Evolutionary conservation across 2,888 invertebrate species (phyloP).

Genomic region (Hirudinaria manillensis): DNA sequence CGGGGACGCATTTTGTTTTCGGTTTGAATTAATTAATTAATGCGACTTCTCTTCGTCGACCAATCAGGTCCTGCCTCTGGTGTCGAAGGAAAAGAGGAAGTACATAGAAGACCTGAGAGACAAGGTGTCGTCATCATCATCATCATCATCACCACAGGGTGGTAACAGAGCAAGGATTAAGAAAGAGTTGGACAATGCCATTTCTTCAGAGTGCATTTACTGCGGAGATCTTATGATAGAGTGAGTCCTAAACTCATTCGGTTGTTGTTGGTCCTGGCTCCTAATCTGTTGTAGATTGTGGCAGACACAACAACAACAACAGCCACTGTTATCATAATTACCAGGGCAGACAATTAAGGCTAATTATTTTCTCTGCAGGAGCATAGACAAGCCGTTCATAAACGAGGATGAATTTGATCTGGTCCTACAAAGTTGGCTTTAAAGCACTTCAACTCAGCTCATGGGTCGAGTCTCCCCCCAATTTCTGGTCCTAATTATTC

Average conservation of each 20-base stretch:
- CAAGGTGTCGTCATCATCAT: conserved; percentile 45
- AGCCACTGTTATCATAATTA: background rate
- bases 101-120: conserved; percentile 56
- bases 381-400: conserved; percentile 82
- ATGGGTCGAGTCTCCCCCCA: too few species aligned
- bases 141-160: conserved; percentile 37
- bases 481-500: too few species aligned
- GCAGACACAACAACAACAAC: background rate
- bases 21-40: background rate
- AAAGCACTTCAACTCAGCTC: background rate
- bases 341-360: too few species aligned
- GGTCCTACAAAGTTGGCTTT: conserved; percentile 37
- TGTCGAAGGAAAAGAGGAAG: conserved; percentile 59
- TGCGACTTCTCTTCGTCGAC: too few species aligned
- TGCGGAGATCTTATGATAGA: conserved; percentile 86
- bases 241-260: conserved; percentile 46
- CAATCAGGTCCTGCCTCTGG: background rate
- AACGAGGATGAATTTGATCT: conserved; percentile 60
- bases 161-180: conserved; percentile 51
- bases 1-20: background rate
- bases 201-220: conserved; percentile 84
- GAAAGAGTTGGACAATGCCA: conserved; percentile 77
- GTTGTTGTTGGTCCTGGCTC: background rate
- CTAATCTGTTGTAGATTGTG: background rate
- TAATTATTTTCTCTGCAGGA: conserved; percentile 55